A percentile compares a stretch with the other conserved stretches of the same genome.
phyloP scores from a whole-genome alignment of 2,888 invertebrate genomes.

The Trachelus stipa region DNA sequence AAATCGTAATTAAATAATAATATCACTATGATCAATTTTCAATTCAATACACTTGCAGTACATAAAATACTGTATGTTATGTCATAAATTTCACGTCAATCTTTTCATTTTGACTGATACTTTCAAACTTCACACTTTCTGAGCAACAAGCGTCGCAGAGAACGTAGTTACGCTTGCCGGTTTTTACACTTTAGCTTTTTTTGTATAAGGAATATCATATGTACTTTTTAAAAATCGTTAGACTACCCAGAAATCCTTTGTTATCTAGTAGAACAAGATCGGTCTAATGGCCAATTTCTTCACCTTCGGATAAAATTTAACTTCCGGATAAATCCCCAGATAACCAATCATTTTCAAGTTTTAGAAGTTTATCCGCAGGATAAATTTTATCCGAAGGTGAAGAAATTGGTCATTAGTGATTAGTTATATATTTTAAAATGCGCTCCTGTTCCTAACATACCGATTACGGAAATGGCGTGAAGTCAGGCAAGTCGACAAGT shows the following conservation, averaged over 20 bases:
- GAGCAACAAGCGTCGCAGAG: conserved; percentile 25
- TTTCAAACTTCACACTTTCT: conserved; percentile 49
- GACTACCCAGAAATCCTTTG: not conserved
- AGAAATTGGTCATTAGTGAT: no score
- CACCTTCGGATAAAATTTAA: no score
- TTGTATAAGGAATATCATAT: not conserved
- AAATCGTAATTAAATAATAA: not conserved
- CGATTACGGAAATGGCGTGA: not conserved
- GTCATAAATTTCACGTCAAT: not conserved
- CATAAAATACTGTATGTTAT: not conserved
- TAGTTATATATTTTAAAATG: not conserved
- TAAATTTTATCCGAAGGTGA: no score
- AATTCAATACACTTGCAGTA: conserved; percentile 32
- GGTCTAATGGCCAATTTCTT: no score
- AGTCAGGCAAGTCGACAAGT: conserved; percentile 1
- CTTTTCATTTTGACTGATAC: conserved; percentile 10
- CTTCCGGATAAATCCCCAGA: no score
- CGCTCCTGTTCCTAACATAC: not conserved
- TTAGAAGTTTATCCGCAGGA: no score
- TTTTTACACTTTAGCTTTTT: not conserved
- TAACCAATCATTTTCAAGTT: no score
- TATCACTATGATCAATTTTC: conserved; percentile 16
- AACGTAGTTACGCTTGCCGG: not conserved
- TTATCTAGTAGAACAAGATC: not conserved
- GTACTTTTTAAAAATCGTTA: not conserved